Conservation (phyloP, 1,140 invertebrate species). For the Drosophila takahashii region DNA sequence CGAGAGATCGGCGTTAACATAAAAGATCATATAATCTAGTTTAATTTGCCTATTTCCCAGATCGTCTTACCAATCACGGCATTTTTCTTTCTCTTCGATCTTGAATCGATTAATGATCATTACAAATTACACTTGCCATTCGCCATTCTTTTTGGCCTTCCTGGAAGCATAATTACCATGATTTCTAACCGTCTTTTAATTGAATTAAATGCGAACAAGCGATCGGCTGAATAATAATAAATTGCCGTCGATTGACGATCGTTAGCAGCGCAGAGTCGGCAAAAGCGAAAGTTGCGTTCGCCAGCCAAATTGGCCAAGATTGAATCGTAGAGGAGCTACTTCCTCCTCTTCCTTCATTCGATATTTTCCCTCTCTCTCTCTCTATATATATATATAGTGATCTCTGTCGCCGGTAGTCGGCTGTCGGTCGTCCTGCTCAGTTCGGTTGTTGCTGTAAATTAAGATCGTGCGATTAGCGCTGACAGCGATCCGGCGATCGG, state of each 20-base stretch:
- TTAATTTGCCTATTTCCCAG: background rate
- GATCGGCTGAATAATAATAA: conserved; percentile 76
- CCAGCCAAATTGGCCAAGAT: conserved; percentile 73
- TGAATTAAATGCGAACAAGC: conserved; percentile 76
- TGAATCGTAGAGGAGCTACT: conserved; percentile 22
- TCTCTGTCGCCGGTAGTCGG: conserved; percentile 56
- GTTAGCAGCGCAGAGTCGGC: conserved; percentile 52
- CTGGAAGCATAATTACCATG: conserved; percentile 69
- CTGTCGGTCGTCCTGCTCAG: conserved; percentile 45
- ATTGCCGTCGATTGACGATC: conserved; percentile 81
- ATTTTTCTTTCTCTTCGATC: background rate
- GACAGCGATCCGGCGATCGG: conserved; percentile 48
- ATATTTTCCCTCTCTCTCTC: background rate
- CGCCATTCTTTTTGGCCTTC: conserved; percentile 15
- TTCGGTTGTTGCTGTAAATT: conserved; percentile 73
- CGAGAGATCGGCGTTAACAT: conserved; percentile 1
- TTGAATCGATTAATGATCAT: conserved; percentile 38
- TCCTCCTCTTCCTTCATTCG: background rate
- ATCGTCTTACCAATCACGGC: conserved; percentile 20
- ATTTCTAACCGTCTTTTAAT: conserved; percentile 81
- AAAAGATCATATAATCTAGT: conserved; percentile 22
- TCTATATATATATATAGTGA: conserved; percentile 10
- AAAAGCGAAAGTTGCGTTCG: conserved; percentile 77
- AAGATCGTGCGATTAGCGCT: conserved; percentile 82
- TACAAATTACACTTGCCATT: conserved; percentile 45